Conservation (phyloP, 1,140 invertebrate species). For the Hylaeus anthracinus region DNA sequence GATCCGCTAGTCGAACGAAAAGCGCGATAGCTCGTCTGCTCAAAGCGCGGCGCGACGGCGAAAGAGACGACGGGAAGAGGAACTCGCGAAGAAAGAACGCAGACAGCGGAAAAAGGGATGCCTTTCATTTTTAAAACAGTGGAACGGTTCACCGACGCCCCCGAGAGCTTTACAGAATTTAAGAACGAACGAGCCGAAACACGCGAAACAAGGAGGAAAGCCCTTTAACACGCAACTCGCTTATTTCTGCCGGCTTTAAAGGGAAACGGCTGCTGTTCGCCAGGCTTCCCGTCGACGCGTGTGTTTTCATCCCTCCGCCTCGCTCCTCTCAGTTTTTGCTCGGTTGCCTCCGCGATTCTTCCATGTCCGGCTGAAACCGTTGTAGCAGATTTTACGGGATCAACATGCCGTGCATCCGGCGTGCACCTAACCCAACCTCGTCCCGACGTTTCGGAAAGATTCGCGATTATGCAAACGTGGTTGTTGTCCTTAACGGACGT, state of each 20-base stretch:
- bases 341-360: not conserved
- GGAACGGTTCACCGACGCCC: no score
- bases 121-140: no score
- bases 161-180: constrained; percentile 35
- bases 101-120: no score
- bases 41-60: no score
- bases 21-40: no score
- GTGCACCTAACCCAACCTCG: not conserved
- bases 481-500: no score
- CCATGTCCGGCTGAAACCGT: not conserved
- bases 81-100: no score
- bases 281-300: no score
- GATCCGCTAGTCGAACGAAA: not conserved
- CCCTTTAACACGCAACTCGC: constrained; percentile 63
- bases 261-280: constrained; percentile 30
- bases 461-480: constrained; percentile 29
- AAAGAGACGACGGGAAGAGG: no score
- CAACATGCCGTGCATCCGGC: not conserved
- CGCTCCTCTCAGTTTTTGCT: no score
- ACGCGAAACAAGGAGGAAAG: constrained; percentile 57
- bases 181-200: constrained; percentile 48
- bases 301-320: no score
- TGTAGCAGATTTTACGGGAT: not conserved
- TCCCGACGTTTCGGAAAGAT: not conserved
- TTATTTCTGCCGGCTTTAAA: constrained; percentile 41